These are phyloP conservation scores for Hypomecis punctinalis DNA, from an alignment of 2,888 invertebrate genomes.

Conservation along the genomic window DNA sequence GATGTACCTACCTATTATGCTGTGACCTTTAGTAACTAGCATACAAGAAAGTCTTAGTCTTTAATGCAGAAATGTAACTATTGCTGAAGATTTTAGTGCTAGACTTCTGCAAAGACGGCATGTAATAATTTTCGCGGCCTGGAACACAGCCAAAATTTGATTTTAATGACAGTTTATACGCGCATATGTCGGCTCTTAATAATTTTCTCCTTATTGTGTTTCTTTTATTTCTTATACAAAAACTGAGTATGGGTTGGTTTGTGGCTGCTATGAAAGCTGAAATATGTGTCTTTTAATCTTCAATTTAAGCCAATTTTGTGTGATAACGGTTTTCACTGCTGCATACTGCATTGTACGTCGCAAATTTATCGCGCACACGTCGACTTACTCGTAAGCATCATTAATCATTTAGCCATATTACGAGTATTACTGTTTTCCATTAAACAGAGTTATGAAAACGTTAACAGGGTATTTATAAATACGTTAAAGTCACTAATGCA, in stretches of 20 bases:
- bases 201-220: slow-evolving; percentile 54
- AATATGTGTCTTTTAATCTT: slow-evolving; percentile 17
- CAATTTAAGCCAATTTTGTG: slow-evolving; percentile 21
- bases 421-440: background rate
- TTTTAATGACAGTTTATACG: slow-evolving; percentile 82
- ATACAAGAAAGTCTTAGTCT: slow-evolving; percentile 9
- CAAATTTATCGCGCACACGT: background rate
- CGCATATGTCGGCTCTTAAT: slow-evolving; percentile 70
- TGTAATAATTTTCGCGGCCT: slow-evolving; percentile 76
- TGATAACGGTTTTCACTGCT: slow-evolving; percentile 18
- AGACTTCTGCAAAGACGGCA: slow-evolving; percentile 72
- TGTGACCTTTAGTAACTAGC: slow-evolving; percentile 6
- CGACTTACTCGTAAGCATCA: slow-evolving; percentile 1
- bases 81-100: slow-evolving; percentile 55
- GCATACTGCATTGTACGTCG: background rate
- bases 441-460: slow-evolving; percentile 35
- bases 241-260: slow-evolving; percentile 18
- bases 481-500: slow-evolving; percentile 25
- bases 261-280: slow-evolving; percentile 13
- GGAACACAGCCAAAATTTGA: slow-evolving; percentile 77
- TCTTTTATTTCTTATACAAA: slow-evolving; percentile 44
- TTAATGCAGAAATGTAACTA: slow-evolving; percentile 48
- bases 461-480: slow-evolving; percentile 79
- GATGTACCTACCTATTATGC: background rate
- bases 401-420: slow-evolving; percentile 2